Evolutionary conservation across 1,140 invertebrate genomes (phyloP), one percentile per base, ranked within the genome.

Genomic region (Aethina tumida): DNA sequence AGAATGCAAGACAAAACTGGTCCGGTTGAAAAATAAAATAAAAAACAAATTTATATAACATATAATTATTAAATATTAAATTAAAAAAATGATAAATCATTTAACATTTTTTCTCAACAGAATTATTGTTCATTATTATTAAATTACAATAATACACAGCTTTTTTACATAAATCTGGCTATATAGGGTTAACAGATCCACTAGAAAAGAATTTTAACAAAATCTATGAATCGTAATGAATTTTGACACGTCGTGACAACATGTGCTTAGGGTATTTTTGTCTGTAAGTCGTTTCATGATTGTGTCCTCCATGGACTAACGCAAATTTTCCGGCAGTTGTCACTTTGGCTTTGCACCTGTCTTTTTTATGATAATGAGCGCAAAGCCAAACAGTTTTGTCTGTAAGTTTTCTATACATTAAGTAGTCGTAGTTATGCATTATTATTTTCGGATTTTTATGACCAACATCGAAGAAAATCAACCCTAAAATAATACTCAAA

Each of bases 331-430:
- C 33, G 18, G 27, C 35, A 5, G 44, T 46, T 1, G 35, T 41
- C 12, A 46, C 26, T 38, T 33, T 34, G 0, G 44, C 35, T 26
- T 39, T 42, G 18, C 44, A 46, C 16, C 38, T 18, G 13, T 18
- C 20, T 27, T 19, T 41, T 8, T 21, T 22, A 17, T 39, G 32
- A 14, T 40, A 40, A 16, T 44, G 35, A 0, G 31, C 31, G 27
- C 45, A 47, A 3, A 39, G 15, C 45, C 45, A 47, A 7, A 47
- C 32, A 20, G 45, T 47, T 35, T 42, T 30, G 13, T 43, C 20
- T 8, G 28, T 16, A 4, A 40, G 8, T 32, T 39, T 47, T n/a
- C 40, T 38, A 21, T 47, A 44, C 15, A 47, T 24, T 4, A 26
- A 14, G 22, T 43, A 47, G 8, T 32, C 29, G 14, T 39, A 39